Conservation (phyloP, 2,113 vertebrate genomes). For the Monopterus albus region DNA sequence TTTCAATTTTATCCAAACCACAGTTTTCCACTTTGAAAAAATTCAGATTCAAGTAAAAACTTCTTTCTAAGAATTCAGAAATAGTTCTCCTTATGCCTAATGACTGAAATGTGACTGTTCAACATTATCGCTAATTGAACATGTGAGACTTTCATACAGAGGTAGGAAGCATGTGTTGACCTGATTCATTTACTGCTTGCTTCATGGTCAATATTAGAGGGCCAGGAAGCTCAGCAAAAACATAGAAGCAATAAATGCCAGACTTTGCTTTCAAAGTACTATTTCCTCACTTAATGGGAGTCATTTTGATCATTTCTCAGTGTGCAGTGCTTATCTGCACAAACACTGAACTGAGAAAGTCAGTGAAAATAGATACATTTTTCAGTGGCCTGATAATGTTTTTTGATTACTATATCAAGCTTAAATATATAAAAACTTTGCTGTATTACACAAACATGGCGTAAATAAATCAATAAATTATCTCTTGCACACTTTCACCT, state of each 20-base stretch:
- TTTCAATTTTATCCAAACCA: not conserved
- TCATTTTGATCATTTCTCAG: not conserved
- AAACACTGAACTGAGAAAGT: not conserved
- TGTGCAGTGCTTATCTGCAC: not conserved
- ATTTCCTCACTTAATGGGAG: not conserved
- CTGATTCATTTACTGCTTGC: conserved; percentile 34
- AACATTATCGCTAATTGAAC: conserved; percentile 43
- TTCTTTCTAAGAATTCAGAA: conserved; percentile 8
- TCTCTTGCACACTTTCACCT: not conserved
- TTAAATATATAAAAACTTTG: not conserved
- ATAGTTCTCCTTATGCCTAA: not conserved
- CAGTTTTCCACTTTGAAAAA: not conserved
- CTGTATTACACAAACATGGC: not conserved
- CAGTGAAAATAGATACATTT: conserved; percentile 10
- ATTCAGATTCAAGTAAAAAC: conserved; percentile 1
- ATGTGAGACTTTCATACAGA: conserved; percentile 29
- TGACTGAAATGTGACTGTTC: conserved; percentile 16
- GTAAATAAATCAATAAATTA: not conserved
- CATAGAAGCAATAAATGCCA: not conserved
- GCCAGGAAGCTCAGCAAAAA: not conserved
- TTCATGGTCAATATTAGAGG: not conserved
- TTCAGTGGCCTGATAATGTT: not conserved
- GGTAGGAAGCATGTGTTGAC: conserved; percentile 27
- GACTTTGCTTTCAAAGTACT: conserved; percentile 9
- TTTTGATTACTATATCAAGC: not conserved